A percentile compares a stretch with the other conserved stretches of the same genome.
These are phyloP conservation scores for Muraenolepis orangiensis DNA, from an alignment of 2,797 vertebrate species.

Conservation along the genomic window DNA sequence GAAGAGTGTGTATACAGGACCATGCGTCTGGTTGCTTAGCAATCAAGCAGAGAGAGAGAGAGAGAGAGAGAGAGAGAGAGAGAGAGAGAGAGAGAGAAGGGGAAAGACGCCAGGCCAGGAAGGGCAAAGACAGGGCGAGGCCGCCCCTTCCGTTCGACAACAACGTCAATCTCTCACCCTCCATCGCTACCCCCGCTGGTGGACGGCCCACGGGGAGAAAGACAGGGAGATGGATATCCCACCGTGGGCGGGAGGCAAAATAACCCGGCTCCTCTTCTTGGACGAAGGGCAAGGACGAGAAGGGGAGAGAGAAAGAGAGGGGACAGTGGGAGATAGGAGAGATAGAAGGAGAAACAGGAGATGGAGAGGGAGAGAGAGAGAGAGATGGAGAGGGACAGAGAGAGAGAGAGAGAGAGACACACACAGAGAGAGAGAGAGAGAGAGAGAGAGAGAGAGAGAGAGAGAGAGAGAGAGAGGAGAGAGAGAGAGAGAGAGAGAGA, in stretches of 20 bases:
- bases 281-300: constrained; percentile 40
- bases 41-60: not conserved
- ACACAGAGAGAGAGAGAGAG: constrained; percentile 25
- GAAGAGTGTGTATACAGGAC: not conserved
- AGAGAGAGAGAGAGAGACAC: constrained; percentile 39
- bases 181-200: constrained; percentile 67
- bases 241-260: constrained; percentile 75
- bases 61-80: too few relatives aligned
- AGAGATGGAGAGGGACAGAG: constrained; percentile 28
- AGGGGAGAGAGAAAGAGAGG: constrained; percentile 43
- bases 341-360: constrained; percentile 13
- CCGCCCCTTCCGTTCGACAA: constrained; percentile 10
- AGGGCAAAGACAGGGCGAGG: constrained; percentile 16
- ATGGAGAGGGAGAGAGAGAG: constrained; percentile 43
- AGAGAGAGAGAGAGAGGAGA: constrained; percentile 45
- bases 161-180: constrained; percentile 79
- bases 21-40: not conserved
- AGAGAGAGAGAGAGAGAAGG: too few relatives aligned
- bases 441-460: constrained; percentile 29
- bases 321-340: constrained; percentile 46
- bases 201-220: constrained; percentile 75
- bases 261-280: constrained; percentile 76
- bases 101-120: constrained; percentile 30
- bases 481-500: constrained; percentile 46
- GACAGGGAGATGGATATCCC: constrained; percentile 76